phyloP scores from a whole-genome alignment of 2,113 vertebrate species.

The Nettapus auritus region DNA sequence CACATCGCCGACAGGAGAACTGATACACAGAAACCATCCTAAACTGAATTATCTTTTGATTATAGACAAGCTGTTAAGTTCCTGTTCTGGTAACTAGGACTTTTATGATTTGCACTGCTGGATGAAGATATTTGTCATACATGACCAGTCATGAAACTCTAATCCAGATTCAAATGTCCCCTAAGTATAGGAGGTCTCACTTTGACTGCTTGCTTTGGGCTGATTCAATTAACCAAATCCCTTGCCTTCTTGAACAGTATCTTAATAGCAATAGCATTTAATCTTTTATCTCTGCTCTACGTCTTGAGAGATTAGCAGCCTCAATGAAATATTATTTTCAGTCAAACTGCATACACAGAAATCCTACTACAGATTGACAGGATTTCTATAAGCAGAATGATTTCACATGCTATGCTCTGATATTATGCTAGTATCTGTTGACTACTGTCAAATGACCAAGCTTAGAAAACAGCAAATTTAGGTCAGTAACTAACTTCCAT shows the following conservation, averaged over 20 bases:
- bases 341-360: not conserved
- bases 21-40: not conserved
- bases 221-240: not conserved
- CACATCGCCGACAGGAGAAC: not conserved
- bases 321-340: not conserved
- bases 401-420: not conserved
- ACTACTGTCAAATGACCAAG: not conserved
- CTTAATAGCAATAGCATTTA: not conserved
- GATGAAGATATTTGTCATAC: not conserved
- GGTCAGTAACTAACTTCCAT: not conserved
- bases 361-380: not conserved
- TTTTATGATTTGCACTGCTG: not conserved
- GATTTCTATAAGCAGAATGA: not conserved
- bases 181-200: not conserved
- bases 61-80: not conserved
- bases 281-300: not conserved
- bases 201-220: not conserved
- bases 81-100: not conserved
- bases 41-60: constrained; percentile 1
- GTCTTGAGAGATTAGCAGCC: not conserved
- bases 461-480: not conserved
- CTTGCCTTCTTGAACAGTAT: not conserved
- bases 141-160: not conserved
- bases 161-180: not conserved
- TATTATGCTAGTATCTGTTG: not conserved